Conservation (phyloP, 2,888 invertebrate species). For the Brachyopa scutellaris region DNA sequence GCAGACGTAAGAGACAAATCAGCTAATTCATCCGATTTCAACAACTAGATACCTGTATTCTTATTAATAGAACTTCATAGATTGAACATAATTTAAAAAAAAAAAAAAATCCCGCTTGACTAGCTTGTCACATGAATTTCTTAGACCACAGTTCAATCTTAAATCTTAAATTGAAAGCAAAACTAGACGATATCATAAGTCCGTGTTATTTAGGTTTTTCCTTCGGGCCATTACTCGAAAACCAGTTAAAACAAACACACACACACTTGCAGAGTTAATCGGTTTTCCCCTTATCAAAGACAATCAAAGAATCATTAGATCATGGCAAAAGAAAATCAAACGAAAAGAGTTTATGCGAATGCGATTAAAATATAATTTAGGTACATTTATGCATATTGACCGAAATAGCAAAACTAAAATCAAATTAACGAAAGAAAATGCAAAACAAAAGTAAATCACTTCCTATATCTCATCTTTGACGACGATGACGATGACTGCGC, state of each 20-base stretch:
- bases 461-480: constrained; percentile 52
- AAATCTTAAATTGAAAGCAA: not conserved
- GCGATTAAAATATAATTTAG: too few relatives aligned
- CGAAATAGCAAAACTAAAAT: too few relatives aligned
- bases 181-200: not conserved
- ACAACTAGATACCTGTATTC: not conserved
- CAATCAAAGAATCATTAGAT: too few relatives aligned
- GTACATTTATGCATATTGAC: too few relatives aligned
- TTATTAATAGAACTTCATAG: constrained; percentile 1
- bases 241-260: not conserved
- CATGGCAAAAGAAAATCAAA: not conserved
- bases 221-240: constrained; percentile 3
- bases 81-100: too few relatives aligned
- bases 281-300: not conserved
- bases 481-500: not conserved
- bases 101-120: constrained; percentile 1
- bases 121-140: not conserved
- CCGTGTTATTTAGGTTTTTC: not conserved
- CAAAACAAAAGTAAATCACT: constrained; percentile 29
- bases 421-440: not conserved
- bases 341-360: too few relatives aligned
- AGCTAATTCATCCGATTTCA: too few relatives aligned
- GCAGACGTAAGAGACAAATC: too few relatives aligned
- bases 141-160: not conserved
- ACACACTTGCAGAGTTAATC: not conserved